Base-by-base conservation (phyloP, 2,113 vertebrate genomes). In the Zosterops lateralis region DNA sequence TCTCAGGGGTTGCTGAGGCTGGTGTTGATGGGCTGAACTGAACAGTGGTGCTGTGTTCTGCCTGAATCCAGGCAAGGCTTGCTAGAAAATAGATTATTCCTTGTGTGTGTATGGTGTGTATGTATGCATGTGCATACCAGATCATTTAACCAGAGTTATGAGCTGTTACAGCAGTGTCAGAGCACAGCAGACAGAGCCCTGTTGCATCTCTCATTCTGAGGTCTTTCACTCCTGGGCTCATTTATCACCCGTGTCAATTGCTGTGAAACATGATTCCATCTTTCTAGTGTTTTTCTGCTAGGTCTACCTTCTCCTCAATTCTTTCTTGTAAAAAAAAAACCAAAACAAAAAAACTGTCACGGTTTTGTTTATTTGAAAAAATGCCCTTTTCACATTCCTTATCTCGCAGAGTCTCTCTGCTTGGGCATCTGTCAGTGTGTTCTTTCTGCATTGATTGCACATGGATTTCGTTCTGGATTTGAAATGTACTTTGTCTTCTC, bases 361-460 rank as follows among this genome's bases (percentile, higher is more conserved):
- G 2, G 45, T 66, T 92, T 67, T 91, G 53, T 89, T 89, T 75
- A 58, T 84, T 84, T 89, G 84, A 84, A 92, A 86, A 91, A 93
- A 84, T 57, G 45, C 38, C 61, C 58, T 95, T 89, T 75, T 84
- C 62, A 68, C 42, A 32, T 89, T 87, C 50, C 73, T 89, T 87
- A 67, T 84, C 73, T 92, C 56, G 17, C 60, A 54, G 58, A 80
- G 64, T 7, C 83, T 94, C 81, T 58, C 34, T 81, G 65, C 38
- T 83, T 18, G 38, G 44, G 60, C 62, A 58, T 74, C 60, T 94
- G 72, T 89, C 57, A 72, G 44, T 34, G 57, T 84, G 75, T 87
- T 78, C 80, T 82, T 90, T 80, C 40, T 78, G 51, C 57, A 62
- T 25, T 87, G 85, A 92, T 86, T 68, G 61, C 70, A 68, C 25